phyloP scores from a whole-genome alignment of 1,140 invertebrate species.

The Temnothorax longispinosus region DNA sequence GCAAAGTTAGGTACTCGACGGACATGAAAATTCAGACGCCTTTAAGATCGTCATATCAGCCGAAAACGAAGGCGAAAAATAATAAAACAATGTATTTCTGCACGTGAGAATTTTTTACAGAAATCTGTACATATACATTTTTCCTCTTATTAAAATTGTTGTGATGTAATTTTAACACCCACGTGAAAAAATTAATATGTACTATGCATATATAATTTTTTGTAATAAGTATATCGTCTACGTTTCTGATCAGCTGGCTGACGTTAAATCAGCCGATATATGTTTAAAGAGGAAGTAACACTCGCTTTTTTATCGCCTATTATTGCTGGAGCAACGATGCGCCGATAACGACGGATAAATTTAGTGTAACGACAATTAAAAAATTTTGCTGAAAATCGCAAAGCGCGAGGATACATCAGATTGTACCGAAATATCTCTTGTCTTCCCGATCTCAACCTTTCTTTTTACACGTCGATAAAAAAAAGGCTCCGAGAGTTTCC shows the following conservation, averaged over 20 bases:
- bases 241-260: conserved; percentile 6
- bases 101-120: background rate
- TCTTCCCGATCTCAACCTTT: background rate
- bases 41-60: background rate
- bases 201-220: background rate
- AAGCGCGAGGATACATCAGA: background rate
- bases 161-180: background rate
- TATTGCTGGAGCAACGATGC: conserved; percentile 56
- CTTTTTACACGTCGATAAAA: conserved; percentile 72
- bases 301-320: conserved; percentile 16
- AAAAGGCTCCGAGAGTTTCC: conserved; percentile 62
- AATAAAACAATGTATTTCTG: background rate
- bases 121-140: background rate
- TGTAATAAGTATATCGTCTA: background rate
- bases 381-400: conserved; percentile 52
- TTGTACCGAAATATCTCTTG: background rate
- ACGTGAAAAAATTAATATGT: background rate
- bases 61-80: background rate
- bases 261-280: conserved; percentile 4
- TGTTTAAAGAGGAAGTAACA: conserved; percentile 37
- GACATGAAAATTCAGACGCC: background rate
- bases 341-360: conserved; percentile 9
- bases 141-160: background rate
- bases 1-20: conserved; percentile 52
- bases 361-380: conserved; percentile 54